These are phyloP conservation scores for Nezara viridula DNA, from an alignment of 2,888 invertebrate genomes.

Conservation along the genomic window DNA sequence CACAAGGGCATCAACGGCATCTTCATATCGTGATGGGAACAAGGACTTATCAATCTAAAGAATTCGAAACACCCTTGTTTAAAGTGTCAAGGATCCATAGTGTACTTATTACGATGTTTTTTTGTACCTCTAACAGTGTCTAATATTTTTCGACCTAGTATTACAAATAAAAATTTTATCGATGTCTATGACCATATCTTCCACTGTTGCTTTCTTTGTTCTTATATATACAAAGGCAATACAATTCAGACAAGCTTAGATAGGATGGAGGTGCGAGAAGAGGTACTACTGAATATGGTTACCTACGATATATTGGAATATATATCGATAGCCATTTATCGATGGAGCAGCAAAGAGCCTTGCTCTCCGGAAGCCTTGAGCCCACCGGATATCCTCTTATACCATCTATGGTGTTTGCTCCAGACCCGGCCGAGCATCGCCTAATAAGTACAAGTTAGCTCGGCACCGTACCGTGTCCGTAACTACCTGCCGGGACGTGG, in stretches of 20 bases:
- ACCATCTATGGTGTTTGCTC: conserved; percentile 44
- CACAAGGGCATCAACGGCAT: neutral
- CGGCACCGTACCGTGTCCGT: neutral
- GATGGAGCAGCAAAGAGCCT: neutral
- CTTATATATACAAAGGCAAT: too few species aligned
- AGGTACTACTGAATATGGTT: neutral
- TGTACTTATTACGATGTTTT: neutral
- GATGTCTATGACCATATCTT: too few species aligned
- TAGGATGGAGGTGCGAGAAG: neutral
- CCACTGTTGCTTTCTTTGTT: too few species aligned
- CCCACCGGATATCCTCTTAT: conserved; percentile 31
- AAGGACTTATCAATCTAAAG: neutral
- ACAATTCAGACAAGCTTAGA: neutral
- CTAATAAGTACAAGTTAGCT: conserved; percentile 14
- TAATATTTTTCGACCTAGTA: too few species aligned
- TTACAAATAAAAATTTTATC: too few species aligned
- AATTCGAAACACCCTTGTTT: neutral
- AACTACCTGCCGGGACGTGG: too few species aligned
- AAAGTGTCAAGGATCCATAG: neutral
- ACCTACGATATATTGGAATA: neutral
- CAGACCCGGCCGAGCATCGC: neutral
- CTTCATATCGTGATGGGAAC: conserved; percentile 23
- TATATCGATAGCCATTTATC: neutral
- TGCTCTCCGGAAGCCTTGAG: conserved; percentile 36
- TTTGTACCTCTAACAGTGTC: too few species aligned